Percentiles rank a stretch among this genome's conserved stretches.
These are phyloP conservation scores for Platycnemis pennipes DNA, from an alignment of 2,888 invertebrate genomes.

Conservation along the genomic window DNA sequence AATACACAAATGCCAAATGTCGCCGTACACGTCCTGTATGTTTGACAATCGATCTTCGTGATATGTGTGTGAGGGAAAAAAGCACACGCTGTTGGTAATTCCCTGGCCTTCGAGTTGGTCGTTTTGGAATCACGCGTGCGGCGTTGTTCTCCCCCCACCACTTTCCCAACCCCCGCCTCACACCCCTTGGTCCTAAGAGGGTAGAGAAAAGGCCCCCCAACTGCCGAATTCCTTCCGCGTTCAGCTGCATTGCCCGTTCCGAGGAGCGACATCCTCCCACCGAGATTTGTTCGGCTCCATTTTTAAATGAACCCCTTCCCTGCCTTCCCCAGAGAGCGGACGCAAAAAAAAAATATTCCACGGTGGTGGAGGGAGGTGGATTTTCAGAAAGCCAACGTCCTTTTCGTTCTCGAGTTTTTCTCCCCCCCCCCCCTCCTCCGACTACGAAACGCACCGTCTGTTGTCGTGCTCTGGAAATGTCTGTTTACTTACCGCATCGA, in stretches of 20 bases:
- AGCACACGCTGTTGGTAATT: not conserved
- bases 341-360: no score
- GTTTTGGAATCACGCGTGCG: not conserved
- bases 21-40: no score
- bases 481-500: not conserved
- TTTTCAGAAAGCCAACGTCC: not conserved
- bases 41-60: not conserved
- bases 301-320: not conserved
- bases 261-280: not conserved
- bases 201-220: no score
- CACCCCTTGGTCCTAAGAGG: not conserved
- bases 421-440: no score
- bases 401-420: no score
- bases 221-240: not conserved
- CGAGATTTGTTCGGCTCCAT: not conserved
- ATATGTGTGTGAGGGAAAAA: not conserved
- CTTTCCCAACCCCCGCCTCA: not conserved
- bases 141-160: not conserved
- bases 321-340: not conserved
- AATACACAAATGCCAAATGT: no score
- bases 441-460: no score
- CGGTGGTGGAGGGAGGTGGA: not conserved
- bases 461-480: not conserved
- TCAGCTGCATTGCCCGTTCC: not conserved
- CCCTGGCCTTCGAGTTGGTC: not conserved